Conservation (phyloP, 2,888 invertebrate species). For the Anoplius nigerrimus region DNA sequence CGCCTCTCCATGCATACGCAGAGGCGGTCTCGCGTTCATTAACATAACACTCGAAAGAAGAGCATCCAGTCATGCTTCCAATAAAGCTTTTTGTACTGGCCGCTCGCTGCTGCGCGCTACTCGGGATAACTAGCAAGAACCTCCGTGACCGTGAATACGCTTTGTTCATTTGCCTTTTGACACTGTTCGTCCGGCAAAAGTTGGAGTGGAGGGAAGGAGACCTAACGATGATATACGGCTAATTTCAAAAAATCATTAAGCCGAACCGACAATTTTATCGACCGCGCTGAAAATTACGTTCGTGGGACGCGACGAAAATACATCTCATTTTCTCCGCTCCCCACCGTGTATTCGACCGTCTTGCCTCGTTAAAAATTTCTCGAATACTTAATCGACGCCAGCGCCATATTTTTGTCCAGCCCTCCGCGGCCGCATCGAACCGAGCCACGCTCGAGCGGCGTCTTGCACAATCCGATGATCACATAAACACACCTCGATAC, state of each 20-base stretch:
- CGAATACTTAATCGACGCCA: no score
- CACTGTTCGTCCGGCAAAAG: neutral
- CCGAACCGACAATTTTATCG: neutral
- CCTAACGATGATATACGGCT: constrained; percentile 5
- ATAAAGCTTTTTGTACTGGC: constrained; percentile 1
- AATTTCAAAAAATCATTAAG: neutral
- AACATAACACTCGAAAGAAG: constrained; percentile 6
- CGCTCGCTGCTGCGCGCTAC: neutral
- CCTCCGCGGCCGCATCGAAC: neutral
- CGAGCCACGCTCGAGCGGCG: neutral
- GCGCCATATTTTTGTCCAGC: no score
- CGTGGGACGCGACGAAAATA: neutral
- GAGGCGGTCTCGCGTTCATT: neutral
- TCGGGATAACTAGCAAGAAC: constrained; percentile 6
- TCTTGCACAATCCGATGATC: neutral
- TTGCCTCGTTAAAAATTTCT: no score
- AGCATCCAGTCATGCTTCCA: constrained; percentile 5
- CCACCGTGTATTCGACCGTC: no score
- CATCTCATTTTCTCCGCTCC: no score
- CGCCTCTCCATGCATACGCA: neutral
- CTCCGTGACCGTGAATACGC: neutral
- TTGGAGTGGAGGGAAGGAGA: no score
- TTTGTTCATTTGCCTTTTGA: constrained; percentile 5
- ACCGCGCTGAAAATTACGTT: neutral
- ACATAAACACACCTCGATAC: no score